These are phyloP conservation scores for Caenorhabditis drosophilae DNA, from an alignment of 2,888 invertebrate species.

Conservation along the genomic window DNA sequence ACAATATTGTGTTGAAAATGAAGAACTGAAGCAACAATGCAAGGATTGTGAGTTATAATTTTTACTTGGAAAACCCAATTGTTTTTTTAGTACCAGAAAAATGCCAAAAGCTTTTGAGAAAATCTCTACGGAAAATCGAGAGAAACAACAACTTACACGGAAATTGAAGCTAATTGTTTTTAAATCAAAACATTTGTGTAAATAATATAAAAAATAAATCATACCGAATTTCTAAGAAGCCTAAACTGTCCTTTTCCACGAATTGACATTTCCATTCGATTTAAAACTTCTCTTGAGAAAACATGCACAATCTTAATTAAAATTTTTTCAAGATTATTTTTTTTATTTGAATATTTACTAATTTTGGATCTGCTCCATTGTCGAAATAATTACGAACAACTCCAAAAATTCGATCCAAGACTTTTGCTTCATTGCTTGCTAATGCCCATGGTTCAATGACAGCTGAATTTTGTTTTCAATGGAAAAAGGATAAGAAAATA, in stretches of 20 bases:
- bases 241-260: slow-evolving; percentile 38
- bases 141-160: too few species aligned
- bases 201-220: background rate
- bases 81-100: slow-evolving; percentile 45
- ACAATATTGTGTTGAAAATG: slow-evolving; percentile 66
- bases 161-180: too few species aligned
- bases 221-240: slow-evolving; percentile 27
- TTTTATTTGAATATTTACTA: background rate
- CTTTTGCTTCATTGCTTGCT: slow-evolving; percentile 41
- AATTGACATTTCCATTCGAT: slow-evolving; percentile 32
- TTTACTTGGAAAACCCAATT: background rate
- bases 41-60: slow-evolving; percentile 49
- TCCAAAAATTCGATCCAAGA: slow-evolving; percentile 34
- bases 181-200: too few species aligned
- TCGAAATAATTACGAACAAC: slow-evolving; percentile 24
- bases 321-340: background rate
- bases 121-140: slow-evolving; percentile 26
- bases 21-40: slow-evolving; percentile 61
- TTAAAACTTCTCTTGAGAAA: slow-evolving; percentile 39
- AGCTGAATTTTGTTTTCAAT: slow-evolving; percentile 13
- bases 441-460: slow-evolving; percentile 47
- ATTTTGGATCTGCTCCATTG: slow-evolving; percentile 15
- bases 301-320: slow-evolving; percentile 23
- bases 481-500: background rate
- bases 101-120: slow-evolving; percentile 32